A percentile compares a stretch with the other conserved stretches of the same genome.
Conservation (phyloP, 2,888 invertebrate genomes). For the Melieria crassipennis region DNA sequence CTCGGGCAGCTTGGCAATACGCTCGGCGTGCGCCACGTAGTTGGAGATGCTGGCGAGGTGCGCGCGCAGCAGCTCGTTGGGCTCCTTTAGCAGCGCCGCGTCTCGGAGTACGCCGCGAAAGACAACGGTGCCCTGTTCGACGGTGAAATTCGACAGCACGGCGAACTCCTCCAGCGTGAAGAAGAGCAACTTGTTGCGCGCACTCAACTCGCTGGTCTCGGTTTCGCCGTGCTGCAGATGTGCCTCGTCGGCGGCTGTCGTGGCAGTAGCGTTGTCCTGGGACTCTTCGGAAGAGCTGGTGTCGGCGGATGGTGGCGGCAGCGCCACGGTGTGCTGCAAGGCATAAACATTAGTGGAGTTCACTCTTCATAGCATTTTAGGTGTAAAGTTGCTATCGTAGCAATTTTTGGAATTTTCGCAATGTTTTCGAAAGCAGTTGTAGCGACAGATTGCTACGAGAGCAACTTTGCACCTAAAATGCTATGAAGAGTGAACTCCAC, state of each 20-base stretch:
- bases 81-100: neutral
- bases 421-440: too few species aligned
- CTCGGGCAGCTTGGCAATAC: neutral
- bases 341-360: too few species aligned
- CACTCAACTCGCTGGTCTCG: neutral
- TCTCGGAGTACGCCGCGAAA: conserved; percentile 35
- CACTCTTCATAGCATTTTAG: too few species aligned
- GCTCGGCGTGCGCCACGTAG: conserved; percentile 26
- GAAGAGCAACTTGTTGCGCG: conserved; percentile 20
- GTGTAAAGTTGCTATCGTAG: too few species aligned
- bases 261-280: too few species aligned
- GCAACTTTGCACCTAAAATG: too few species aligned
- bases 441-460: too few species aligned
- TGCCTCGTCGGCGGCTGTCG: neutral
- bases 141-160: conserved; percentile 21
- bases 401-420: too few species aligned
- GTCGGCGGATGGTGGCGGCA: too few species aligned
- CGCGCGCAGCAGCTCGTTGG: conserved; percentile 4
- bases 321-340: too few species aligned
- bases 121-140: conserved; percentile 29
- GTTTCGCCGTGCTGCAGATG: neutral
- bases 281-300: too few species aligned
- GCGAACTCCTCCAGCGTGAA: conserved; percentile 20
- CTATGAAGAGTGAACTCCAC: too few species aligned
- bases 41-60: conserved; percentile 36